Evolutionary conservation across 1,140 invertebrate genomes (phyloP).

Genomic region (Hetaerina americana): DNA sequence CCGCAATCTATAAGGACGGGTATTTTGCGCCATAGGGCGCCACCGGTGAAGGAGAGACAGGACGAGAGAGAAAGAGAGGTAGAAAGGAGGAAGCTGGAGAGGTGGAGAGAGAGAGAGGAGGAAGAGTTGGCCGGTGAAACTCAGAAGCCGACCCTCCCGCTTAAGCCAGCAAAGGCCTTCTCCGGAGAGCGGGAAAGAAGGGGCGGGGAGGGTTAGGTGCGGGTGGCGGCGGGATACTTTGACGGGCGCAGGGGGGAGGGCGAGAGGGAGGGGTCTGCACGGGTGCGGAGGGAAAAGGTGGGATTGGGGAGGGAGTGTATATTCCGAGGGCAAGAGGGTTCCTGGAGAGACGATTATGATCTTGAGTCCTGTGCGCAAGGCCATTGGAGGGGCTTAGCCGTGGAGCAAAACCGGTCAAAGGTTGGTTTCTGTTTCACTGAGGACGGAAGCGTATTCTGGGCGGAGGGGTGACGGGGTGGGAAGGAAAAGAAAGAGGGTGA

Average conservation of each 20-base stretch:
- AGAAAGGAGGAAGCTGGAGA: no score
- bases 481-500: no score
- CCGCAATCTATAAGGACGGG: no score
- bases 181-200: neutral
- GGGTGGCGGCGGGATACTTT: neutral
- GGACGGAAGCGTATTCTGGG: neutral
- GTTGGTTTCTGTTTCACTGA: neutral
- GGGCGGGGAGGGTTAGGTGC: neutral
- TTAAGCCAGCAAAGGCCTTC: neutral
- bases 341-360: neutral
- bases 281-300: no score
- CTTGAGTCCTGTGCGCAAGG: neutral
- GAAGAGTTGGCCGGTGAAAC: neutral
- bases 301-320: no score
- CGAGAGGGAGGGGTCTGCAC: no score
- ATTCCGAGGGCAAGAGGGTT: neutral
- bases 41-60: no score
- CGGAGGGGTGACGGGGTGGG: no score
- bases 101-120: neutral
- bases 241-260: neutral
- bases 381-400: neutral
- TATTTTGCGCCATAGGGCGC: no score
- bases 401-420: neutral
- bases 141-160: neutral
- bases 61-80: no score